phyloP scores from a whole-genome alignment of 2,888 invertebrate species.

The Coelinius sp. region DNA sequence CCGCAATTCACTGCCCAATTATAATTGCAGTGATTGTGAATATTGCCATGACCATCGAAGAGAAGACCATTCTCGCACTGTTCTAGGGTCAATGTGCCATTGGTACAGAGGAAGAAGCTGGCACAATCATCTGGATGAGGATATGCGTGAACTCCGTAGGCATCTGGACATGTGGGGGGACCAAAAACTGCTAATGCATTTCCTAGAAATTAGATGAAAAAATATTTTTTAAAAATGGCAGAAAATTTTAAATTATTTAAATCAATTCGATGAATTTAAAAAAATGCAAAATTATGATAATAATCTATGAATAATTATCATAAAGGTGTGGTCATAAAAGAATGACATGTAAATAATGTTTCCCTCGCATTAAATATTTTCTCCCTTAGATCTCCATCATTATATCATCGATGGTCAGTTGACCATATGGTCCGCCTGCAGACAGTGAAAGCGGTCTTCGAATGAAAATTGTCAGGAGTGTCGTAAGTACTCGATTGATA shows the following conservation, averaged over 20 bases:
- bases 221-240: background rate
- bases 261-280: background rate
- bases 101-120: conserved; percentile 92
- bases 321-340: background rate
- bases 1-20: conserved; percentile 94
- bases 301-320: background rate
- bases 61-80: conserved; percentile 93
- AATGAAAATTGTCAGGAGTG: conserved; percentile 53
- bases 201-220: conserved; percentile 67
- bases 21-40: conserved; percentile 94
- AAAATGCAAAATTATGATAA: background rate
- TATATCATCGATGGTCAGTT: background rate
- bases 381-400: background rate
- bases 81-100: conserved; percentile 90
- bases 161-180: conserved; percentile 85
- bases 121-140: conserved; percentile 90
- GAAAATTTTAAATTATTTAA: background rate
- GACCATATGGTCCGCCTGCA: conserved; percentile 33
- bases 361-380: background rate
- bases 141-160: conserved; percentile 85
- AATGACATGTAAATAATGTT: background rate
- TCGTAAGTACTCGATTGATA: conserved; percentile 50
- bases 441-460: conserved; percentile 61
- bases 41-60: conserved; percentile 90
- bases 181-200: conserved; percentile 76